Percentiles rank a stretch among this genome's conserved stretches.
phyloP scores from a whole-genome alignment of 2,797 vertebrate species.

The Fundulus diaphanus region DNA sequence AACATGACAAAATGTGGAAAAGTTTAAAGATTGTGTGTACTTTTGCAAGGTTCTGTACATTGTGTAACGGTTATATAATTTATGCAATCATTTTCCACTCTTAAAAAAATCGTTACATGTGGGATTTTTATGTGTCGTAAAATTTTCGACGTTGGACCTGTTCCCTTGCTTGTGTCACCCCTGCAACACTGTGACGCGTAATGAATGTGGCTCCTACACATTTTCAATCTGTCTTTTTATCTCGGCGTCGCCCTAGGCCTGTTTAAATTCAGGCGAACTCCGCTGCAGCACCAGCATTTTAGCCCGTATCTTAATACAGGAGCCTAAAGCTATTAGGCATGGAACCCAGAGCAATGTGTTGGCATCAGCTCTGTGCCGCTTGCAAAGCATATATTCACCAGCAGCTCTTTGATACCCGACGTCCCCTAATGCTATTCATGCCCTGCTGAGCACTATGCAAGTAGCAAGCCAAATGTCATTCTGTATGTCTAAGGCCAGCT shows the following conservation, averaged over 20 bases:
- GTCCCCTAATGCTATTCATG: constrained; percentile 67
- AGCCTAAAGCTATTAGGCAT: constrained; percentile 56
- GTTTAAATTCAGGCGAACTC: constrained; percentile 33
- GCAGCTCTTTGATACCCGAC: constrained; percentile 57
- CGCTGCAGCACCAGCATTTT: constrained; percentile 11
- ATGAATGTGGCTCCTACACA: neutral
- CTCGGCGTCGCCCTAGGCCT: constrained; percentile 1
- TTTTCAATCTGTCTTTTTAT: constrained; percentile 13
- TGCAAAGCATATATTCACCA: constrained; percentile 41
- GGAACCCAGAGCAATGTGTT: constrained; percentile 54
- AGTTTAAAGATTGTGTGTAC: neutral
- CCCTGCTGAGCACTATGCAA: constrained; percentile 60
- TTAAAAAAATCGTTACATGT: neutral
- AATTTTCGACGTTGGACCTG: neutral
- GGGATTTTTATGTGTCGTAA: neutral
- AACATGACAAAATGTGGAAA: neutral
- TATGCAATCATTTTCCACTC: neutral
- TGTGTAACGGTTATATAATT: no score
- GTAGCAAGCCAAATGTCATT: constrained; percentile 67
- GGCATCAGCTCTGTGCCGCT: constrained; percentile 53
- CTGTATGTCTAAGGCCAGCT: constrained; percentile 66
- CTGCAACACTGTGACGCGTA: neutral
- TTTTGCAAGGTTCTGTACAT: neutral
- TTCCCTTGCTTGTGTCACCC: neutral
- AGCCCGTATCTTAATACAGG: constrained; percentile 28